Evolutionary conservation across 2,113 vertebrate species (phyloP).

Genomic region (Embiotoca jacksoni): DNA sequence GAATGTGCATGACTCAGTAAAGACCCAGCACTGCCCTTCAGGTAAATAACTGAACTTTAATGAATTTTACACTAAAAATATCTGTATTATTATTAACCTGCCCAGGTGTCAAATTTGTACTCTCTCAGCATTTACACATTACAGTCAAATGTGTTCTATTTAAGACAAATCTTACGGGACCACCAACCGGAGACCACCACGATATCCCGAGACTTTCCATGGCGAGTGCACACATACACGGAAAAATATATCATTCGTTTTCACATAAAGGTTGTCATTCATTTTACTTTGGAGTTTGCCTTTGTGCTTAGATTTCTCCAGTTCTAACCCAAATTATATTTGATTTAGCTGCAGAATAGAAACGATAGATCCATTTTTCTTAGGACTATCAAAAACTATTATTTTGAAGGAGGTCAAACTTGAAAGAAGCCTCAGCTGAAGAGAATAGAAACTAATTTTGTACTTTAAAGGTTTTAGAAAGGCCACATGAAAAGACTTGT

Average conservation of each 20-base stretch:
- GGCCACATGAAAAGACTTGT: neutral
- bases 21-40: neutral
- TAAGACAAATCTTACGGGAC: slow-evolving; percentile 33
- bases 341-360: neutral
- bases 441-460: too few species aligned
- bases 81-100: slow-evolving; percentile 33
- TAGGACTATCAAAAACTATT: too few species aligned
- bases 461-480: too few species aligned
- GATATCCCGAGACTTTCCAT: slow-evolving; percentile 36
- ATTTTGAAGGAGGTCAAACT: too few species aligned
- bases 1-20: neutral
- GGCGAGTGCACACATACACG: neutral
- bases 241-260: slow-evolving; percentile 39
- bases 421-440: too few species aligned
- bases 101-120: slow-evolving; percentile 30
- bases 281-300: slow-evolving; percentile 4
- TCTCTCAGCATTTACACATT: slow-evolving; percentile 24
- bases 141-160: slow-evolving; percentile 9
- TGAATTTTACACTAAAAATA: slow-evolving; percentile 28
- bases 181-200: slow-evolving; percentile 59
- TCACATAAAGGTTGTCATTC: neutral
- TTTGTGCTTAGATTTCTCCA: neutral
- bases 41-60: slow-evolving; percentile 30
- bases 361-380: neutral
- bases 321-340: slow-evolving; percentile 1